Evolutionary conservation across 2,888 invertebrate species (phyloP), one percentile per base, ranked within the genome.

Genomic region (Penaeus monodon): DNA sequence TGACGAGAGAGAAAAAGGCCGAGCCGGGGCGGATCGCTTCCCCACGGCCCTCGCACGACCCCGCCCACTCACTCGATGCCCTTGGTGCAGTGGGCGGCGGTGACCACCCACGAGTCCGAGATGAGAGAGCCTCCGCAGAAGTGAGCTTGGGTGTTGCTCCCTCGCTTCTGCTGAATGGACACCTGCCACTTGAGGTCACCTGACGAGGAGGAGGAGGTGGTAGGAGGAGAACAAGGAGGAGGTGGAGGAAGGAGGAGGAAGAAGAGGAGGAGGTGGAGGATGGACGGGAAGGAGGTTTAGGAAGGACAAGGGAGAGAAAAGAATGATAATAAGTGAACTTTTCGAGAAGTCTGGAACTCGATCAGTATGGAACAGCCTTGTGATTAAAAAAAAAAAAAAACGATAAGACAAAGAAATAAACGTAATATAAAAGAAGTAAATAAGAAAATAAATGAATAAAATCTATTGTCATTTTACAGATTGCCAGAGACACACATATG

Each of bases 101-200:
- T 90, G 27, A 87, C 57, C 70, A 89, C 89, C 78, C 88, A 82
- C 22, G 63, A 24, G 12, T 68, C 44, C 17, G 44, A 57, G 57
- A 89, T 77, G 24, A 90, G 83, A 6, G 89, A 82, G 1, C 85
- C 90, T 8, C 90, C 90, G 76, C 90, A 90, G 76, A 90, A 90
- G 65, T 90, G 90, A 49, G 22, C 10, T 22, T 33, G 24, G 8
- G 4, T 49, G 33, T 6, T 29, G 29, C 29, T 29, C 10, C 20
- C 27, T 1, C 73, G 77, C 6, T 24, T 57, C 14, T 20, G 33
- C 24, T 89, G 89, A 8, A 89, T 70, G 20, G 89, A 89, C 29
- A 89, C 89, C 77, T 89, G 89, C 89, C 89, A 89, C 65, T 64
- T 81, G 20, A 85, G 27, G n/a, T 86, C 79, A 49, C 89, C 89